Base-by-base conservation (phyloP, 2,797 vertebrate species). In the Schizothorax lantsangensis region DNA sequence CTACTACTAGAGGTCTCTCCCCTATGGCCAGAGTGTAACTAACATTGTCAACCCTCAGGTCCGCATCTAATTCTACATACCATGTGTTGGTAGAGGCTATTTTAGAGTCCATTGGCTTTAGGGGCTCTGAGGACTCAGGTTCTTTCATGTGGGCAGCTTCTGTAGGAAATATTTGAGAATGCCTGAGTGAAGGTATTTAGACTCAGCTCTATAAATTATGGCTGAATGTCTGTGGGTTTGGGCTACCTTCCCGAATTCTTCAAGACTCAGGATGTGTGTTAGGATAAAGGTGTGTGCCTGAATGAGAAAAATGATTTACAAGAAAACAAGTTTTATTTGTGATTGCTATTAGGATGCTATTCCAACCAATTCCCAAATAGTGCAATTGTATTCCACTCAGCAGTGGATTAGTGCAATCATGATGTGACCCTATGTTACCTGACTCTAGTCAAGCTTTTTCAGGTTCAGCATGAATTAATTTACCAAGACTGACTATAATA, bases 111-210 rank as follows among this genome's bases (percentile, higher is more conserved):
- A 17, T 43, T 81, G 87, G 72, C 14, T 54, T 90, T 62, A 87
- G 80, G 52, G 68, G 30, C 73, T 81, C 77, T 69, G 21, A 84
- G 43, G 45, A 30, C 57, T 86, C 71, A 52, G 15, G 54, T 66
- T 57, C 57, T 86, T 73, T 79, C 19, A 88, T 84, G 91, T 86
- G 66, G 40, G 26, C 26, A 84, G 45, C 86, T 86, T 83, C 83
- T 89, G 36, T 82, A 79, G 81, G 33, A 83, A 86, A 84, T 85
- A 66, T 89, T 40, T 88, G 77, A 73, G 33, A 74, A 86, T 88
- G 52, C 74, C 79, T 84, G 45, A 88, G 86, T 90, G 81, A 90
- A 64, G 75, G 74, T 6, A 72, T 71, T 85, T 89, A 82, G 79
- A 81, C 68, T 64, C 19, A 14, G 73, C 84, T 40, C 81, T 86